Base-by-base conservation (phyloP, 2,888 invertebrate genomes). In the Anticlea derivata region DNA sequence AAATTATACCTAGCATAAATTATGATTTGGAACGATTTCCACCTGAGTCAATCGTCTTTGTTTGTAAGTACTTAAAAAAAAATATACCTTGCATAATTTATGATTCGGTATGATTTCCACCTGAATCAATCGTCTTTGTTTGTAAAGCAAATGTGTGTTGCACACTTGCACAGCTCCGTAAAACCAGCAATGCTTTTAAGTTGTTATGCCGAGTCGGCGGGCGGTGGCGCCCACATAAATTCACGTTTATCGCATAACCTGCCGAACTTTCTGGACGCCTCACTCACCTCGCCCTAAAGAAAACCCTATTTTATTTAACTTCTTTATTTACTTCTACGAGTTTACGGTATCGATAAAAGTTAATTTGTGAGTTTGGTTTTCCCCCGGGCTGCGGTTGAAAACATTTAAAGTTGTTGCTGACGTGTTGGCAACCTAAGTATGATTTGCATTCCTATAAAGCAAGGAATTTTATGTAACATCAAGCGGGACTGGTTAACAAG, bases 211-310 rank as follows among this genome's bases (percentile, higher is more conserved):
- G 60, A 50, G 57, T 43, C 58, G 62, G 61, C 55, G 58, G 35
- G 46, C 45, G 55, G 61, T 60, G 73, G 77, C 78, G 77, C 80
- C 78, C 73, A 75, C 84, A 85, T 88, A 87, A 86, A 87, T 87
- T 76, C 75, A 75, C 75, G 79, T 85, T 87, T 86, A 85, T 86
- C 84, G 85, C 70, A 29, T 63, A 76, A 83, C 83, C 86, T 86
- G 86, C 80, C 84, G 80, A 86, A 86, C 82, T 87, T 87, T 81
- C 76, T 78, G 80, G 82, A 79, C 80, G 76, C 74, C 82, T 80
- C 79, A 77, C 78, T 78, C 82, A 74, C 76, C 75, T 75, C 80
- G 66, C 61, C 66, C 75, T 78, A 67, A 70, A 70, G 70, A 72
- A 75, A 80, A 80, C 79, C 77, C 78, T 83, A 84, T 81, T 84